These are phyloP conservation scores for Uloborus diversus DNA, from an alignment of 1,140 invertebrate species.

Conservation along the genomic window DNA sequence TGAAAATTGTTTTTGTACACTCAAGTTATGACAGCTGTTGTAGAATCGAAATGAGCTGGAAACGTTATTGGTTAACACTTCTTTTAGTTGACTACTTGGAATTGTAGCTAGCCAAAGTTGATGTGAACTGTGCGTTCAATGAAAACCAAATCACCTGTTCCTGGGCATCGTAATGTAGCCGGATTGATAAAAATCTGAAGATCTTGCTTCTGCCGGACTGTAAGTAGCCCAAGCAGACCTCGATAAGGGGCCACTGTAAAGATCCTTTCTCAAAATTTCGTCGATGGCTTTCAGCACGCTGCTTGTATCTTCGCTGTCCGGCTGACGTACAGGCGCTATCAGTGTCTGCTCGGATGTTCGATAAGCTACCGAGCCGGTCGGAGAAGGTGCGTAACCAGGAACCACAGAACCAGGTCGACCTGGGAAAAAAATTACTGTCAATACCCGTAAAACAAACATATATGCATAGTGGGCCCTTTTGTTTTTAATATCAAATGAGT, in stretches of 20 bases:
- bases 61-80: no score
- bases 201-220: neutral
- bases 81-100: no score
- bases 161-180: slow-evolving; percentile 29
- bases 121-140: no score
- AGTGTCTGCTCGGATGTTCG: neutral
- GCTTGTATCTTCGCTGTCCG: slow-evolving; percentile 48
- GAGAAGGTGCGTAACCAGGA: no score
- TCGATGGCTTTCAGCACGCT: slow-evolving; percentile 70
- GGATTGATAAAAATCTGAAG: slow-evolving; percentile 6
- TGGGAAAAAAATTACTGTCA: no score
- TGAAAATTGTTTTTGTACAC: no score
- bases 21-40: no score
- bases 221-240: slow-evolving; percentile 9
- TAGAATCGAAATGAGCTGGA: no score
- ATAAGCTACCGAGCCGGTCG: slow-evolving; percentile 14
- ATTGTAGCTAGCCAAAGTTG: no score
- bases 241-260: slow-evolving; percentile 38
- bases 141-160: neutral
- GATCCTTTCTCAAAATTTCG: slow-evolving; percentile 67
- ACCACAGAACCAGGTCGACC: slow-evolving; percentile 6
- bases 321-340: neutral
- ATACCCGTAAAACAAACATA: no score
- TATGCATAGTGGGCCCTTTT: no score
- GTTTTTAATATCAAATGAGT: no score